Conservation (phyloP, 2,888 invertebrate genomes). For the Arrhopalites spinosus region DNA sequence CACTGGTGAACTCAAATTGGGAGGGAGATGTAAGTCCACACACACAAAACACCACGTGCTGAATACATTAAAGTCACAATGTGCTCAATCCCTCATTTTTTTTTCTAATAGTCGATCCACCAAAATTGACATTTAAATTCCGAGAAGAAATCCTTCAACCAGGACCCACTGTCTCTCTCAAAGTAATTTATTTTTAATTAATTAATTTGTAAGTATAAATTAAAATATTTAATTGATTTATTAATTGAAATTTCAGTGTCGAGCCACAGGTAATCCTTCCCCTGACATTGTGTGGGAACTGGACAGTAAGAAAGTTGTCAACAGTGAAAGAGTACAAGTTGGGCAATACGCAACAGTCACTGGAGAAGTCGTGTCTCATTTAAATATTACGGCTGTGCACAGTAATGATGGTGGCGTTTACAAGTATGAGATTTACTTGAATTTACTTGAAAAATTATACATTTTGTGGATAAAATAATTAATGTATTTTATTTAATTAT, state of each 20-base stretch:
- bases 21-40: slow-evolving; percentile 75
- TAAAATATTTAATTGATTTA: too few relatives aligned
- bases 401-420: slow-evolving; percentile 91
- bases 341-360: slow-evolving; percentile 60
- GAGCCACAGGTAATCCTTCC: slow-evolving; percentile 91
- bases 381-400: slow-evolving; percentile 86
- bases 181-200: too few relatives aligned
- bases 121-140: slow-evolving; percentile 84
- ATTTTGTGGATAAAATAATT: background rate
- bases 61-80: background rate
- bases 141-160: slow-evolving; percentile 87
- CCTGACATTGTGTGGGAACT: slow-evolving; percentile 93
- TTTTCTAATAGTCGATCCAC: slow-evolving; percentile 74
- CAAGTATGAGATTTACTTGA: slow-evolving; percentile 63
- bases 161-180: slow-evolving; percentile 84
- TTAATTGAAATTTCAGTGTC: too few relatives aligned
- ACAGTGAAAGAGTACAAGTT: slow-evolving; percentile 66
- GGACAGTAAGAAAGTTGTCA: slow-evolving; percentile 80
- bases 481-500: background rate
- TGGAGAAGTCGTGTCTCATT: slow-evolving; percentile 84
- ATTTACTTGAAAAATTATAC: too few relatives aligned
- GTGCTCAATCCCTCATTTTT: background rate
- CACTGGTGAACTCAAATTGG: slow-evolving; percentile 88
- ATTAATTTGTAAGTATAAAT: too few relatives aligned
- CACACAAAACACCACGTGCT: background rate